These are phyloP conservation scores for Kryptolebias ocellatus DNA, from an alignment of 2,797 vertebrate genomes.

Conservation along the genomic window DNA sequence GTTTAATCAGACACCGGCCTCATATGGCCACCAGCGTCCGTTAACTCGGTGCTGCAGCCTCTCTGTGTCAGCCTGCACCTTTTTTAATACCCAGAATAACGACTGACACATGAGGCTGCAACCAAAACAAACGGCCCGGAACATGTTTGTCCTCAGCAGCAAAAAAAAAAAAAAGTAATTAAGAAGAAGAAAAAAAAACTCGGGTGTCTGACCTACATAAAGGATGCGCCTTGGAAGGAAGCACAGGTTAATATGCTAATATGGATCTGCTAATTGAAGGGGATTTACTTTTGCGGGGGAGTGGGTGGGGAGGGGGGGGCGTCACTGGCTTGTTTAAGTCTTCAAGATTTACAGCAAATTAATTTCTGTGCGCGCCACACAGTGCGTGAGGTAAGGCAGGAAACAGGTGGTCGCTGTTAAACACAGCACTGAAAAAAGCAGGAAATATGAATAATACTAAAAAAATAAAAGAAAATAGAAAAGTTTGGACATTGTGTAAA, in stretches of 20 bases:
- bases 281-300: slow-evolving; percentile 69
- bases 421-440: slow-evolving; percentile 28
- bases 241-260: slow-evolving; percentile 86
- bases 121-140: slow-evolving; percentile 63
- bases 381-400: slow-evolving; percentile 71
- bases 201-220: slow-evolving; percentile 82
- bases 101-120: slow-evolving; percentile 60
- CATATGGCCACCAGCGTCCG: slow-evolving; percentile 76
- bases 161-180: slow-evolving; percentile 72
- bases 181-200: slow-evolving; percentile 55
- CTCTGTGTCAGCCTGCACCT: slow-evolving; percentile 40
- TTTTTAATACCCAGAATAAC: slow-evolving; percentile 64
- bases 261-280: slow-evolving; percentile 80
- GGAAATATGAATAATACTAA: background rate
- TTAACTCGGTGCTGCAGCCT: slow-evolving; percentile 50
- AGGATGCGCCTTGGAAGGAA: slow-evolving; percentile 70
- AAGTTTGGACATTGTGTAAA: too few relatives aligned
- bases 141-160: slow-evolving; percentile 73
- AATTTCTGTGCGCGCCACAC: slow-evolving; percentile 70
- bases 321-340: slow-evolving; percentile 69
- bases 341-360: slow-evolving; percentile 79
- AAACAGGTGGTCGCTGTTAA: slow-evolving; percentile 76
- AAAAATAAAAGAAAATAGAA: background rate
- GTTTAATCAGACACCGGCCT: slow-evolving; percentile 63
- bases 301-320: slow-evolving; percentile 26